Percentiles rank a stretch among this genome's conserved stretches.
Evolutionary conservation across 1,140 invertebrate species (phyloP).

Genomic region (Anthonomus grandis): DNA sequence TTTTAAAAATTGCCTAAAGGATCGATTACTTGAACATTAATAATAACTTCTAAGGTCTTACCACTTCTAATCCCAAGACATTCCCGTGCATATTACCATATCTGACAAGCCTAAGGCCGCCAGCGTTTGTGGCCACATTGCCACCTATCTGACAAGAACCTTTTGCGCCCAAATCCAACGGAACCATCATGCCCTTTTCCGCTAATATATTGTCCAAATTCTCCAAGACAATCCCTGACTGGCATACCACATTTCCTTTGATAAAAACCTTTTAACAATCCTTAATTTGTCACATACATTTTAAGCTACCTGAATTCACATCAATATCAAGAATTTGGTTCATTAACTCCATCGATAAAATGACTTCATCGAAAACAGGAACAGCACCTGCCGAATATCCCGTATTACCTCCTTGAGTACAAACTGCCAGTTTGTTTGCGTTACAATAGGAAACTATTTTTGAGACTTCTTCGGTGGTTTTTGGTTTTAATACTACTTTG

Average conservation of each 20-base stretch:
- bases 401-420: slow-evolving; percentile 94
- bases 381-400: slow-evolving; percentile 89
- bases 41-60: no score
- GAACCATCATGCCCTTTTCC: slow-evolving; percentile 81
- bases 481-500: slow-evolving; percentile 67
- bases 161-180: slow-evolving; percentile 94
- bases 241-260: slow-evolving; percentile 77
- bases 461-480: slow-evolving; percentile 80
- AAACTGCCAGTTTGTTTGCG: slow-evolving; percentile 78
- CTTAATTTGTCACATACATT: background rate
- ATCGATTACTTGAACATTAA: no score
- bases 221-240: slow-evolving; percentile 92
- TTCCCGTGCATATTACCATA: slow-evolving; percentile 95
- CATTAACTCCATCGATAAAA: slow-evolving; percentile 82
- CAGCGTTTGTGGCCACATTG: slow-evolving; percentile 95
- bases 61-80: slow-evolving; percentile 89
- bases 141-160: slow-evolving; percentile 97
- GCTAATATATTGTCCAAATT: slow-evolving; percentile 73
- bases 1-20: no score
- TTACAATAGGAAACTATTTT: slow-evolving; percentile 85
- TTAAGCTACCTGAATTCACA: slow-evolving; percentile 47
- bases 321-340: slow-evolving; percentile 85
- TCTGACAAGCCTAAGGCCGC: slow-evolving; percentile 85
- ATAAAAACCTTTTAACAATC: slow-evolving; percentile 4
- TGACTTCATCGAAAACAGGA: slow-evolving; percentile 96